Conservation (phyloP, 2,888 invertebrate species). For the Morpho deidamia region DNA sequence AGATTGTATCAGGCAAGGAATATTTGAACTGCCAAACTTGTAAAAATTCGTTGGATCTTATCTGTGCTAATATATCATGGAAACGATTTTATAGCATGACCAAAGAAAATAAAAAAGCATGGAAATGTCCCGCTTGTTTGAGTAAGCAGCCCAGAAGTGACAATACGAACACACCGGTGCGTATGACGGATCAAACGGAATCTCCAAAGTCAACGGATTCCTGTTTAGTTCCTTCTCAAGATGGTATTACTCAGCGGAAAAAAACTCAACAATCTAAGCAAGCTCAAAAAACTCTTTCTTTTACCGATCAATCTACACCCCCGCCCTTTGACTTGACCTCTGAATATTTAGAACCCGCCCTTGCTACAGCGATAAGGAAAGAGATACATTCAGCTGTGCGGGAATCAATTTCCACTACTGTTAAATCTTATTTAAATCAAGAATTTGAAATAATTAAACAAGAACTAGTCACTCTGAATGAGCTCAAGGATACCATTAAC, state of each 20-base stretch:
- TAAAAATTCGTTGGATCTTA: neutral
- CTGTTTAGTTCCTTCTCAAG: neutral
- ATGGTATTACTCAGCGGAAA: neutral
- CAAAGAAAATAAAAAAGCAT: constrained; percentile 6
- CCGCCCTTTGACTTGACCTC: no score
- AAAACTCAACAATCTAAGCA: neutral
- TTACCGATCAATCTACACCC: no score
- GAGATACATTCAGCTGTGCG: constrained; percentile 8
- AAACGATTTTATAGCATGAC: neutral
- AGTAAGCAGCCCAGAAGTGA: constrained; percentile 4
- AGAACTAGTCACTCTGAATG: constrained; percentile 1
- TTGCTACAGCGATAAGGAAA: neutral
- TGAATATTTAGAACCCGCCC: no score
- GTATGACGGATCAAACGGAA: neutral
- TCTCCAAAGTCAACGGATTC: neutral
- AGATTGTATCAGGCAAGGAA: neutral
- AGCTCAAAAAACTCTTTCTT: neutral
- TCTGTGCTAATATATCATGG: constrained; percentile 1
- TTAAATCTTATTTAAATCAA: constrained; percentile 1
- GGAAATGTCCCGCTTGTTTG: neutral
- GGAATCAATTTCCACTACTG: neutral
- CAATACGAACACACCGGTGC: constrained; percentile 4
- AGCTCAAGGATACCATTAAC: constrained; percentile 2
- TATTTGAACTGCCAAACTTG: neutral
- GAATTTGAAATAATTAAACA: constrained; percentile 5